Evolutionary conservation across 2,113 vertebrate species (phyloP).

Genomic region (Steatornis caripensis): DNA sequence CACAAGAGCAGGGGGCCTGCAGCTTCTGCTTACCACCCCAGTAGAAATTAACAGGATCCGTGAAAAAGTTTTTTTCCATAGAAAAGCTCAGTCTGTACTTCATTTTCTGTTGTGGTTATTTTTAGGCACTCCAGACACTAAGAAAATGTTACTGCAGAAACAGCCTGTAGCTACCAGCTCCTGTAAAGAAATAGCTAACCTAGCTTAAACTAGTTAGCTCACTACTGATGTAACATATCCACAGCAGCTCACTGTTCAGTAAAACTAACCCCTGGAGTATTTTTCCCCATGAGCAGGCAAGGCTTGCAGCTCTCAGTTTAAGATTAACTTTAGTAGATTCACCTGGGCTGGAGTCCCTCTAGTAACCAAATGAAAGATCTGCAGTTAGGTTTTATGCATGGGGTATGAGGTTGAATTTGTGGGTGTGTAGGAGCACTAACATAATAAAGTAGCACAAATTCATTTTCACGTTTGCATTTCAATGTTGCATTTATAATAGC

Average conservation of each 20-base stretch:
- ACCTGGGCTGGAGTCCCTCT: not conserved
- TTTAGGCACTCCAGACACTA: not conserved
- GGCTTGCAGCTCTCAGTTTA: not conserved
- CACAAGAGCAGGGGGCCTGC: not conserved
- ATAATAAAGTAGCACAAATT: not conserved
- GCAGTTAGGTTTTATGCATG: not conserved
- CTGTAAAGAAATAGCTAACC: not conserved
- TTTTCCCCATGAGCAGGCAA: not conserved
- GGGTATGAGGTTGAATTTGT: not conserved
- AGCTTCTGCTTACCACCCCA: not conserved
- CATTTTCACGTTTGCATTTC: not conserved
- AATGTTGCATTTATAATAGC: not conserved
- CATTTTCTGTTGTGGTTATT: not conserved
- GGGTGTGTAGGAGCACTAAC: not conserved
- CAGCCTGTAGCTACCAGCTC: not conserved
- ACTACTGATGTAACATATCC: not conserved
- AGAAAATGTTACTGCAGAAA: not conserved
- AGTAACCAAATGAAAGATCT: not conserved
- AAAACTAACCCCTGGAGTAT: not conserved
- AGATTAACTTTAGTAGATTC: not conserved
- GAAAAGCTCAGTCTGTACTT: not conserved
- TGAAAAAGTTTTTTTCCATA: not conserved
- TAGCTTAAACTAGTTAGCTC: not conserved
- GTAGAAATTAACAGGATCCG: not conserved
- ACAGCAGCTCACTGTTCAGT: not conserved